A percentile compares a stretch with the other conserved stretches of the same genome.
These are phyloP conservation scores for Autographa gamma DNA, from an alignment of 2,888 invertebrate genomes.

Conservation along the genomic window DNA sequence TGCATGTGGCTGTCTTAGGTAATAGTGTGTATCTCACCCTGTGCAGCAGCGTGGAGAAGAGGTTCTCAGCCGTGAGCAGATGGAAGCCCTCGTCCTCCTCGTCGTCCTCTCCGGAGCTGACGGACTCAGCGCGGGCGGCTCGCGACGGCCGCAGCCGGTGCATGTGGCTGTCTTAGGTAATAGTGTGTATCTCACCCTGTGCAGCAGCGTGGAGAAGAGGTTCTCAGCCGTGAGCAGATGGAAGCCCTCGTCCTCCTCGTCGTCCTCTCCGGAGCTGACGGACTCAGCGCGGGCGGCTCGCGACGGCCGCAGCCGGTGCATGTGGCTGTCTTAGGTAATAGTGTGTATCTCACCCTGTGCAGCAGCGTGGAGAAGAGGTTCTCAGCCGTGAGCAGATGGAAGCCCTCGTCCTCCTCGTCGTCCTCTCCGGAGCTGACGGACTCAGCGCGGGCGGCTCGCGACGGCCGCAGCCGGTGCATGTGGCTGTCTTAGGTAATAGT, in stretches of 20 bases:
- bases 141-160: slow-evolving; percentile 92
- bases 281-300: slow-evolving; percentile 94
- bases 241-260: slow-evolving; percentile 96
- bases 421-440: slow-evolving; percentile 96
- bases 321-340: slow-evolving; percentile 90
- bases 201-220: slow-evolving; percentile 95
- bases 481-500: slow-evolving; percentile 90
- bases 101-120: slow-evolving; percentile 96
- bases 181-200: no score
- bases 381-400: slow-evolving; percentile 97
- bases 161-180: slow-evolving; percentile 90
- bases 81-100: slow-evolving; percentile 97
- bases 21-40: no score
- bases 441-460: slow-evolving; percentile 92
- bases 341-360: no score
- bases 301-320: slow-evolving; percentile 92
- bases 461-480: slow-evolving; percentile 92
- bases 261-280: slow-evolving; percentile 95
- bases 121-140: slow-evolving; percentile 93
- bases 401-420: slow-evolving; percentile 96
- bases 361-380: slow-evolving; percentile 96
- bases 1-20: slow-evolving; percentile 91
- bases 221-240: slow-evolving; percentile 97
- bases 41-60: slow-evolving; percentile 95
- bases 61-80: slow-evolving; percentile 96